A percentile compares a stretch with the other conserved stretches of the same genome.
These are phyloP conservation scores for Galagoides demidoff DNA, from an alignment of 2,797 vertebrate genomes.

Conservation along the genomic window DNA sequence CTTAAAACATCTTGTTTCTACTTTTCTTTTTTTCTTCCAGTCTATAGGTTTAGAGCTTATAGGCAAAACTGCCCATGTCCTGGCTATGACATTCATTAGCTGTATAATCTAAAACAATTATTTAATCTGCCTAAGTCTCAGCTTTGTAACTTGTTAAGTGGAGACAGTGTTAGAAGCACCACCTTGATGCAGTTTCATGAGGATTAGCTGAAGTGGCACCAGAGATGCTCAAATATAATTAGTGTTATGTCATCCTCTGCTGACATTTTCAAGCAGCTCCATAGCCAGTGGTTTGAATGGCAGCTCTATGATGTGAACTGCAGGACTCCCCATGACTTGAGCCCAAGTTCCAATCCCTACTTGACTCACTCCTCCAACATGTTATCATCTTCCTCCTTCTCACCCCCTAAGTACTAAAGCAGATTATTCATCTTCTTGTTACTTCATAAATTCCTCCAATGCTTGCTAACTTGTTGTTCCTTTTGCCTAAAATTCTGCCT, in stretches of 20 bases:
- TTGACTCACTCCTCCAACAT: not conserved
- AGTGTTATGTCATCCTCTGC: not conserved
- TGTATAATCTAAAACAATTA: not conserved
- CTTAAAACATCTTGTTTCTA: not conserved
- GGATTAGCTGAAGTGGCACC: not conserved
- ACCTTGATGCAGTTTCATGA: not conserved
- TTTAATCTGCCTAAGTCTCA: not conserved
- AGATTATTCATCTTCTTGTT: not conserved
- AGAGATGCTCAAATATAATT: not conserved
- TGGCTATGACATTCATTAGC: not conserved
- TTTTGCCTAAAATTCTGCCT: not conserved
- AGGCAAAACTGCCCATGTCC: not conserved
- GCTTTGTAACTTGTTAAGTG: conserved; percentile 4
- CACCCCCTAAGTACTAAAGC: not conserved
- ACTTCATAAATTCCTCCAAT: not conserved
- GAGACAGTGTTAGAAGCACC: not conserved
- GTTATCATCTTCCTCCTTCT: not conserved
- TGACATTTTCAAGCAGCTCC: not conserved
- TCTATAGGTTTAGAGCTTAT: not conserved
- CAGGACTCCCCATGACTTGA: not conserved
- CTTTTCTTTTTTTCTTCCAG: not conserved
- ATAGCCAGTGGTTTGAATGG: not conserved
- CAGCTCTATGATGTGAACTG: not conserved
- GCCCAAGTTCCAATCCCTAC: not conserved
- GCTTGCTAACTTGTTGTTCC: not conserved